phyloP scores from a whole-genome alignment of 2,888 invertebrate genomes.

The Polydrusus pterygomalis region DNA sequence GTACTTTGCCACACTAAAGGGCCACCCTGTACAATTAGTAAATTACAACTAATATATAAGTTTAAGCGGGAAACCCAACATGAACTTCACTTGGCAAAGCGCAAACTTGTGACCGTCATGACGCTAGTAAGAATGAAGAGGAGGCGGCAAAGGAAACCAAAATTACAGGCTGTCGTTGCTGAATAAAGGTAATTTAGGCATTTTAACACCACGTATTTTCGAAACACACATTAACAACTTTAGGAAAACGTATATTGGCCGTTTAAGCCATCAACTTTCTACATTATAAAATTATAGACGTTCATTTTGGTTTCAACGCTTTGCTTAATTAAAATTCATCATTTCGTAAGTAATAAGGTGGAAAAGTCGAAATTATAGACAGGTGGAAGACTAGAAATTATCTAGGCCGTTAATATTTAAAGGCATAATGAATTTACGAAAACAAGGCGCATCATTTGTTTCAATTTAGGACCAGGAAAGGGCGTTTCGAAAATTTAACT shows the following conservation, averaged over 20 bases:
- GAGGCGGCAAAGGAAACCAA: constrained; percentile 67
- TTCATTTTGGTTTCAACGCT: constrained; percentile 51
- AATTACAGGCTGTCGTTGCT: constrained; percentile 70
- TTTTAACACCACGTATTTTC: constrained; percentile 70
- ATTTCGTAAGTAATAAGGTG: constrained; percentile 18
- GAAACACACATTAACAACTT: constrained; percentile 65
- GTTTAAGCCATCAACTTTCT: constrained; percentile 50
- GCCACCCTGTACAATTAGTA: too few relatives aligned
- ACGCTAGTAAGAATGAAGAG: constrained; percentile 2
- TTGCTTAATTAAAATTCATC: constrained; percentile 46
- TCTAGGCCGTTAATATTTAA: background rate
- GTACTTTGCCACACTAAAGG: too few relatives aligned
- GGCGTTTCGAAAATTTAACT: background rate
- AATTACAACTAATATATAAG: too few relatives aligned
- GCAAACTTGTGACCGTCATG: too few relatives aligned
- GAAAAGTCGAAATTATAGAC: constrained; percentile 17
- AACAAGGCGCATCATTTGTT: background rate
- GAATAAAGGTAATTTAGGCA: constrained; percentile 70
- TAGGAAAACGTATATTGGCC: constrained; percentile 56
- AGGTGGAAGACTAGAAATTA: background rate
- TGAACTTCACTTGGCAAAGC: too few relatives aligned
- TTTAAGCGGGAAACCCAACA: too few relatives aligned
- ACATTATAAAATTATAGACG: constrained; percentile 47
- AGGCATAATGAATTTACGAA: background rate
- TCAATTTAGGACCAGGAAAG: background rate